Base-by-base conservation (phyloP, 2,888 invertebrate genomes). In the Nomada hirtipes region DNA sequence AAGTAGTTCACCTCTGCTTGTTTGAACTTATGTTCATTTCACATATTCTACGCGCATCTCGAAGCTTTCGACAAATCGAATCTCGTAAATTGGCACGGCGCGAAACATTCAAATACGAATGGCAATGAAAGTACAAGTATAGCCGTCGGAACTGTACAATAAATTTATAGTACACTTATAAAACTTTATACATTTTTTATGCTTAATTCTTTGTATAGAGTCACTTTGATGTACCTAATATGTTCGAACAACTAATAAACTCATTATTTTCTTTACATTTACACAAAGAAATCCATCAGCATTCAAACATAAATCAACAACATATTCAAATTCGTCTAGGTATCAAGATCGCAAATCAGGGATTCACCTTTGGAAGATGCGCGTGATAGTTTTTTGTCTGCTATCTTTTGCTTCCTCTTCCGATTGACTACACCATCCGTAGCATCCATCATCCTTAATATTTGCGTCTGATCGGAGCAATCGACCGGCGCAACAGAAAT, bases 381-480 rank as follows among this genome's bases (percentile, higher is more conserved):
- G 50, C 93, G 83, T 7, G 65, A 64, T 9, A 84, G 60, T 42
- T 82, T 77, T 68, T 86, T 88, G 10, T 84, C 86, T 4, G 61
- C 47, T 1, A 82, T 42, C 18, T 88, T 89, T 36, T 84, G 83
- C 13, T 86, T 87, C 44, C 80, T 83, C 29, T 85, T 86, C 23
- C 95, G 91, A 89, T 95, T 95, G 13, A 94, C 92, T 4, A 98
- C 98, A 0, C 98, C 98, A 90, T 98, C 97, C 4, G 96, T 95
- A 85, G 98, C 97, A 92, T 99, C 99, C 99, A 99, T 99, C 98
- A 99, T 98, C 71, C 97, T 96, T 23, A 98, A 94, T 84, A 98
- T 98, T 87, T 97, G 95, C 9, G 96, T 97, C 94, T 98, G 98
- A 95, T 99, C 98, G 13, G 98, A 98, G 52, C 98, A 97, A 94